Evolutionary conservation across 2,797 vertebrate species (phyloP).

Genomic region (Crocidura indochinensis): DNA sequence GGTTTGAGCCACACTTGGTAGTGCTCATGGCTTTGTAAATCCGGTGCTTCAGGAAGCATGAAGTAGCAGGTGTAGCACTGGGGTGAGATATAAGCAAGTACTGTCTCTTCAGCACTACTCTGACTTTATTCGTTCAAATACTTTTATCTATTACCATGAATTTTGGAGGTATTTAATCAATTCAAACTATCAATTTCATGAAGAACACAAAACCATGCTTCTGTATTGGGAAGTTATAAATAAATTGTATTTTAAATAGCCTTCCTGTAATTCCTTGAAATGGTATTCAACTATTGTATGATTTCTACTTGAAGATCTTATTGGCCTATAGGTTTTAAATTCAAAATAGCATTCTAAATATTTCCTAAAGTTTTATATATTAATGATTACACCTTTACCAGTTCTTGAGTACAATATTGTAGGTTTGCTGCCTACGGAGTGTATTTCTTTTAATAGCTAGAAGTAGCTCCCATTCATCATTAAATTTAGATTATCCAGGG

Average conservation of each 20-base stretch:
- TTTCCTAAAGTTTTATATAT: constrained; percentile 9
- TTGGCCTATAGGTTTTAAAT: neutral
- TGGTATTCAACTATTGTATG: neutral
- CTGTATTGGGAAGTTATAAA: neutral
- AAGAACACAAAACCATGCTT: neutral
- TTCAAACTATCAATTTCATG: neutral
- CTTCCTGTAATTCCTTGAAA: constrained; percentile 18
- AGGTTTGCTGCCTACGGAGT: neutral
- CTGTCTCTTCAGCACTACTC: too few species aligned
- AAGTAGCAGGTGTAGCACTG: too few species aligned
- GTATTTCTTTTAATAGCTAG: constrained; percentile 32
- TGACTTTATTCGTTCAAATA: too few species aligned
- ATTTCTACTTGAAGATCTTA: constrained; percentile 47
- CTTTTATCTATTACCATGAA: too few species aligned
- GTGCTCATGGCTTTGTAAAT: too few species aligned
- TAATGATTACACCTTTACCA: neutral
- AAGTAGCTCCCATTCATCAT: neutral
- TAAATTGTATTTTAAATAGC: neutral
- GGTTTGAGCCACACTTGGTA: too few species aligned
- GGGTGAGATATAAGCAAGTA: too few species aligned
- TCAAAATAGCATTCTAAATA: neutral
- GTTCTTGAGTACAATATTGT: neutral
- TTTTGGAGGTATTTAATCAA: neutral
- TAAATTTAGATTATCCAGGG: constrained; percentile 13
- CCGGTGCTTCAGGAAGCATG: too few species aligned